Evolutionary conservation across 1,140 invertebrate genomes (phyloP).

Genomic region (Venustaconcha ellipsiformis): DNA sequence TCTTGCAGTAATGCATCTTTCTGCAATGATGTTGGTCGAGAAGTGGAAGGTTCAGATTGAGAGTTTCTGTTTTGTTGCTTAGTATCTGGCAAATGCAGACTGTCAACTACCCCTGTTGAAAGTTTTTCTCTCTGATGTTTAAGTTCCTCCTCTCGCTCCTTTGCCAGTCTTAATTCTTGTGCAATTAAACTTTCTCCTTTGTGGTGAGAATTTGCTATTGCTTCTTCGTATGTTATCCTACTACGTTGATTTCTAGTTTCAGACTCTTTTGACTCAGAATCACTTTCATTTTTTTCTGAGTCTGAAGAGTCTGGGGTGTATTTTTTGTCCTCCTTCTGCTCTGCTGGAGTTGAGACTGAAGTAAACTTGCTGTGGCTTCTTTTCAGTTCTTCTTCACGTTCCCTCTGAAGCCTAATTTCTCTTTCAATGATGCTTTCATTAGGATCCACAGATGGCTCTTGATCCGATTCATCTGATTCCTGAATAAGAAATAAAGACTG

Average conservation of each 20-base stretch:
- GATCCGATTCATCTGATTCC: background rate
- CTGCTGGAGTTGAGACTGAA: too few species aligned
- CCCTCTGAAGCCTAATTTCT: conserved; percentile 68
- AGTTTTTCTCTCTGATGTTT: conserved; percentile 44
- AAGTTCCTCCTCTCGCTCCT: conserved; percentile 70
- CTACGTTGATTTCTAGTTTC: background rate
- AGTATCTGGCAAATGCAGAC: background rate
- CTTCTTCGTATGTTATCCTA: conserved; percentile 52
- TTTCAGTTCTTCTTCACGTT: conserved; percentile 64
- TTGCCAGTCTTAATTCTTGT: conserved; percentile 69
- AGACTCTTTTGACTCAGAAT: too few species aligned
- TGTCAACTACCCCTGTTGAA: conserved; percentile 1
- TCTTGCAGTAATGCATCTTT: conserved; percentile 43
- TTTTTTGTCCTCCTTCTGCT: too few species aligned
- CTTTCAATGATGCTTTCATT: conserved; percentile 67
- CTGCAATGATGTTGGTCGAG: conserved; percentile 20
- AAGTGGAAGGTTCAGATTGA: too few species aligned
- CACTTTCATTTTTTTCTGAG: conserved; percentile 27
- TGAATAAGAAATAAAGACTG: background rate
- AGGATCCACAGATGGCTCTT: conserved; percentile 17
- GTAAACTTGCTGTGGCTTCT: conserved; percentile 28
- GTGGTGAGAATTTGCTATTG: conserved; percentile 43
- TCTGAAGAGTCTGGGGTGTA: conserved; percentile 4
- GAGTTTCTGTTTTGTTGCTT: background rate
- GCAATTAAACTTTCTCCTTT: conserved; percentile 70